Evolutionary conservation across 2,113 vertebrate species (phyloP), one percentile per base, ranked within the genome.

Genomic region (Lophotis ruficrista): DNA sequence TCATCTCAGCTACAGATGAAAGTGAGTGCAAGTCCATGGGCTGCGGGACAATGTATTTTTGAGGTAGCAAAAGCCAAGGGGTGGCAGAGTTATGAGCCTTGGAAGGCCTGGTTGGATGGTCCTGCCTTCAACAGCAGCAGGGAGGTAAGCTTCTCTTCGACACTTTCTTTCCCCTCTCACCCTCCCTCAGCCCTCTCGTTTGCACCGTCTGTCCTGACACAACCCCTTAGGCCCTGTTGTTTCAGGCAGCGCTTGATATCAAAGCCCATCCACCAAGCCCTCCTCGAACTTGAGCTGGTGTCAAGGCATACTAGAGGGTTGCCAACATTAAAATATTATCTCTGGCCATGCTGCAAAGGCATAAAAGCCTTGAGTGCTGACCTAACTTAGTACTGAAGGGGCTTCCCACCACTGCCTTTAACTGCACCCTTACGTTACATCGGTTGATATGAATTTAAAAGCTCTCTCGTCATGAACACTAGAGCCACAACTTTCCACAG

Each of bases 31-130:
- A 21, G 21, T 2, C 30, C 3, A 1, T 5, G n/a, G 10, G 48
- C 2, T 25, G 23, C 14, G 4, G 45, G 38, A 14, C 1, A 2
- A 0, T 2, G 0, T 16, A 2, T n/a, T 9, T 70, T 35, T 0
- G 3, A 62, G 73, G 72, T 4, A 6, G 25, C 25, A 54, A 41
- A 61, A 79, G 21, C 66, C 76, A 5, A 68, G 23, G 23, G 13
- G 3, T 56, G 57, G 64, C 14, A 6, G 38, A 71, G n/a, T 21
- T 27, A 0, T 0, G 37, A 79, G 20, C 68, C 23, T 33, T 43
- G 54, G 45, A 65, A 48, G 69, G 53, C 23, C 18, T 14, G 76
- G n/a, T 3, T 87, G 80, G 33, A 24, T 31, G n/a, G 13, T 43
- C n/a, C 13, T 19, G 45, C 37, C 33, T 1, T 9, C 43, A 24